Evolutionary conservation across 2,888 invertebrate species (phyloP).

Genomic region (Rhyacophila evoluta): DNA sequence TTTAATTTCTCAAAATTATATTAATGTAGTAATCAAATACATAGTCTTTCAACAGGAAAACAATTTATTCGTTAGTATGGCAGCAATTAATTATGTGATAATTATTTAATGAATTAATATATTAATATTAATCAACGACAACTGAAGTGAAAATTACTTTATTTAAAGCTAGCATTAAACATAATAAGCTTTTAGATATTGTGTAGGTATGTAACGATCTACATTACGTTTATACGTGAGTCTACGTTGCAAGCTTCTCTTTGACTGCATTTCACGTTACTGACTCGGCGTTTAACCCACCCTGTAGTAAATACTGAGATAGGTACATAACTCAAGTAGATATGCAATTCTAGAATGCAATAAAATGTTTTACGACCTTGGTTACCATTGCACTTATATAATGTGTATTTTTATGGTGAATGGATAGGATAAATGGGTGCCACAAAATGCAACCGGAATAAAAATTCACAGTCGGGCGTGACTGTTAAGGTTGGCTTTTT

Average conservation of each 20-base stretch:
- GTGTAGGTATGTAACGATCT: too few species aligned
- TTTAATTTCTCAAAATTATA: too few species aligned
- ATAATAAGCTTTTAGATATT: too few species aligned
- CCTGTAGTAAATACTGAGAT: slow-evolving; percentile 8
- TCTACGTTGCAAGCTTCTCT: slow-evolving; percentile 1
- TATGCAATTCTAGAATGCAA: slow-evolving; percentile 49
- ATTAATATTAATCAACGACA: too few species aligned
- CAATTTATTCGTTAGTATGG: too few species aligned
- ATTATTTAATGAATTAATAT: too few species aligned
- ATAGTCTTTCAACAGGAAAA: too few species aligned
- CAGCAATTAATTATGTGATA: too few species aligned
- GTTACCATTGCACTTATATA: slow-evolving; percentile 46
- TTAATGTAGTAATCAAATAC: too few species aligned
- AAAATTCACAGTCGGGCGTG: background rate
- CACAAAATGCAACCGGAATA: slow-evolving; percentile 7
- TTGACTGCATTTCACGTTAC: slow-evolving; percentile 11
- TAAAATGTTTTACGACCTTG: slow-evolving; percentile 49
- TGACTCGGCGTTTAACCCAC: slow-evolving; percentile 3
- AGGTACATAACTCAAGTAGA: slow-evolving; percentile 38
- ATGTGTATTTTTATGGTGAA: slow-evolving; percentile 20
- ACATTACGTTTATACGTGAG: slow-evolving; percentile 29
- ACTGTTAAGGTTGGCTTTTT: background rate
- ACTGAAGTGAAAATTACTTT: too few species aligned
- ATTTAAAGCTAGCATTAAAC: too few species aligned
- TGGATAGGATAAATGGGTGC: background rate